Conservation (phyloP, 2,888 invertebrate genomes). For the Eupithecia abbreviata region DNA sequence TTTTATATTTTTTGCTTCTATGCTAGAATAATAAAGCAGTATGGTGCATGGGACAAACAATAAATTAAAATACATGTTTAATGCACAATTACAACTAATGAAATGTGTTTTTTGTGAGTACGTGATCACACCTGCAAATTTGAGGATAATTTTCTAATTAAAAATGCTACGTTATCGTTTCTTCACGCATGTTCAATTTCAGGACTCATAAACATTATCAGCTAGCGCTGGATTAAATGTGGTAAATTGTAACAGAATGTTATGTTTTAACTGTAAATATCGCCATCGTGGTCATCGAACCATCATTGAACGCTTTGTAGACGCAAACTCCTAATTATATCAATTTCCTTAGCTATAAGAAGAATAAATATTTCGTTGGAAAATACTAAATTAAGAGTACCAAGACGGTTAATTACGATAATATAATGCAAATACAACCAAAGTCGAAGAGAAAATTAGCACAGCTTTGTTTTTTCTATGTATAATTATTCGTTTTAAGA, state of each 20-base stretch:
- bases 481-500: too few species aligned
- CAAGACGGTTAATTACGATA: too few species aligned
- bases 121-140: not conserved
- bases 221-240: not conserved
- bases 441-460: too few species aligned
- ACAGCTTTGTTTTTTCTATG: too few species aligned
- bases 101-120: not conserved
- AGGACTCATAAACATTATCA: not conserved
- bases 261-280: not conserved
- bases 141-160: not conserved
- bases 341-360: too few species aligned
- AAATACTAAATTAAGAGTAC: too few species aligned
- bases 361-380: too few species aligned
- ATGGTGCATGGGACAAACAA: constrained; percentile 12
- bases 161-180: not conserved
- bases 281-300: too few species aligned
- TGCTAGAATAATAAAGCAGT: constrained; percentile 8
- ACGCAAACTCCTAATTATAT: too few species aligned
- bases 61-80: constrained; percentile 1
- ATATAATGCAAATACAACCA: too few species aligned
- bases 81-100: not conserved
- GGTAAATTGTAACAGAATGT: not conserved
- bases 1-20: constrained; percentile 48
- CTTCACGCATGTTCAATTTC: not conserved
- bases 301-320: too few species aligned